Conservation (phyloP, 2,888 invertebrate genomes). For the Cerastis leucographa region DNA sequence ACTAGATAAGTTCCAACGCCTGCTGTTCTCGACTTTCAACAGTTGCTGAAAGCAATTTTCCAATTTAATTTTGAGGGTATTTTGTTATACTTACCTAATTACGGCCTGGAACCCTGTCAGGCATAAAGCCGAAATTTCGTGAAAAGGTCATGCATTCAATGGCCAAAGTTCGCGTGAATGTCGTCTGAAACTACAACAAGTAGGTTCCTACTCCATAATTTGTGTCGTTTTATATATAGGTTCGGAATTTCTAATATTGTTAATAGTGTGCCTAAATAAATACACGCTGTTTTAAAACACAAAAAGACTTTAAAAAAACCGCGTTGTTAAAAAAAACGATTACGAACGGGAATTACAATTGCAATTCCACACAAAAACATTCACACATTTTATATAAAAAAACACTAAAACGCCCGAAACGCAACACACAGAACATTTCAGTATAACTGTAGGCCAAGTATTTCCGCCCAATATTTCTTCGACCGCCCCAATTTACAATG, state of each 20-base stretch:
- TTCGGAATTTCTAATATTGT: neutral
- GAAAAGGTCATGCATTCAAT: constrained; percentile 47
- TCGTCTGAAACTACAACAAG: constrained; percentile 25
- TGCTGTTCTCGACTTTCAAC: constrained; percentile 36
- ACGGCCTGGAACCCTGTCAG: constrained; percentile 32
- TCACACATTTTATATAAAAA: neutral
- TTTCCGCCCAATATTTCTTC: constrained; percentile 24
- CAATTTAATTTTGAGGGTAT: constrained; percentile 63
- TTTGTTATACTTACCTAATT: constrained; percentile 58
- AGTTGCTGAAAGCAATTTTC: constrained; percentile 51
- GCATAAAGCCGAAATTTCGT: constrained; percentile 35
- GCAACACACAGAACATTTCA: constrained; percentile 5
- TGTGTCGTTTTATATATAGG: neutral
- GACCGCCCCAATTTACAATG: constrained; percentile 43
- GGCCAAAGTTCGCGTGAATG: constrained; percentile 48
- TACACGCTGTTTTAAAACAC: constrained; percentile 3
- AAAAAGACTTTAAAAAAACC: neutral
- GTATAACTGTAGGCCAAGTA: neutral
- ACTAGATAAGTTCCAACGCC: constrained; percentile 42
- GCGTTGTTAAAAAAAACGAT: constrained; percentile 6
- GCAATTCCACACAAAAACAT: constrained; percentile 24
- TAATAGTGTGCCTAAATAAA: neutral
- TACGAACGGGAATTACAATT: constrained; percentile 12
- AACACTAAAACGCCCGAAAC: neutral
- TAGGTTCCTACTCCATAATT: constrained; percentile 9